Conservation (phyloP, 2,113 vertebrate genomes). For the Cariama cristata region DNA sequence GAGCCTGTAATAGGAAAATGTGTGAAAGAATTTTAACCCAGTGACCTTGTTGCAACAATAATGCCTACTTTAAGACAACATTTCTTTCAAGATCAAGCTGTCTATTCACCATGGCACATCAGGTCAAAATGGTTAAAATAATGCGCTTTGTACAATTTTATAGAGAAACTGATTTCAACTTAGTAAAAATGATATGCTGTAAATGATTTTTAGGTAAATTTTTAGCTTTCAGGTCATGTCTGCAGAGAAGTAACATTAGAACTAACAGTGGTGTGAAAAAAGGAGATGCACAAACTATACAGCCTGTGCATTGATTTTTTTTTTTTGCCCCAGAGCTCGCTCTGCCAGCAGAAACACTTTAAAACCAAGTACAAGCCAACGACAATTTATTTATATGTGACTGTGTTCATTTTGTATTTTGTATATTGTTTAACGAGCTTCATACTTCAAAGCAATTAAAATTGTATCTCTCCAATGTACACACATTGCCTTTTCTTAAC, state of each 20-base stretch:
- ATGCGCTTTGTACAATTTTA: background rate
- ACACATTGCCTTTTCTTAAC: background rate
- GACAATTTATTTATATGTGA: background rate
- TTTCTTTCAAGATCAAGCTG: background rate
- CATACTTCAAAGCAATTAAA: background rate
- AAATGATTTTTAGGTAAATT: conserved; percentile 50
- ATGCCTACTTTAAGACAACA: background rate
- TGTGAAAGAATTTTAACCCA: background rate
- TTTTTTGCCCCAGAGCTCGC: background rate
- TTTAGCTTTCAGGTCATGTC: conserved; percentile 51
- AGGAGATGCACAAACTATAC: conserved; percentile 37
- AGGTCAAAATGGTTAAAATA: background rate
- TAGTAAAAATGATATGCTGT: conserved; percentile 14
- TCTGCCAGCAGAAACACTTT: conserved; percentile 39
- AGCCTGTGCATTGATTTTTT: conserved; percentile 25
- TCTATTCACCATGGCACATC: background rate
- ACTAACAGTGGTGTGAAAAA: conserved; percentile 48
- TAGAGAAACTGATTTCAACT: conserved; percentile 10
- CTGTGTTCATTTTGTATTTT: background rate
- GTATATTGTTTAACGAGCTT: background rate
- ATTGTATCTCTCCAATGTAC: fast-evolving
- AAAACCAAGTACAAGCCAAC: conserved; percentile 20
- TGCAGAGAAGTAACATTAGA: conserved; percentile 56
- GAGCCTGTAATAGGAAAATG: background rate
- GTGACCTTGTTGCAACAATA: background rate